Base-by-base conservation (phyloP, 2,888 invertebrate species). In the Sicus ferrugineus region DNA sequence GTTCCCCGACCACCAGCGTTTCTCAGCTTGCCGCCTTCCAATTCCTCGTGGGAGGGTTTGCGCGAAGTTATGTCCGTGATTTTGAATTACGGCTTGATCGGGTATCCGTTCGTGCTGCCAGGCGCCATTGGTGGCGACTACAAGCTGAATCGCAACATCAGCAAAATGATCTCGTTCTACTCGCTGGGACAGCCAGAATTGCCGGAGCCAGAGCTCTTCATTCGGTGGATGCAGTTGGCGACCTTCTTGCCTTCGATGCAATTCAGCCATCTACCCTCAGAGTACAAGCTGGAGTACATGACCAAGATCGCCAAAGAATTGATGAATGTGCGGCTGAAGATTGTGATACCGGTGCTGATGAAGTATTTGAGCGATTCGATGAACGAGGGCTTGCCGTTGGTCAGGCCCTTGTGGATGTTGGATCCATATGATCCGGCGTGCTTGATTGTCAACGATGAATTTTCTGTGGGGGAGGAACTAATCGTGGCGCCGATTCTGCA, bases 51-150 rank as follows among this genome's bases (percentile, higher is more conserved):
- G 98, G 90, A 91, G 64, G 95, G 94, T 0, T 86, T 96, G 21
- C 88, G 90, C 72, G 89, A 91, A 9, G 90, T 97, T 0, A 92
- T 98, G 76, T 95, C 97, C 0, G 93, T 95, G 0, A 92, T 95
- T 69, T 85, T 96, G 26, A 93, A 92, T 0, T 93, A 97, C 75
- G 96, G 97, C 0, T 89, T 97, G 26, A 90, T 95, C 63, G 98
- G 98, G 0, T 97, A 93, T 84, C 96, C 96, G 0, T 97, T 97
- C 78, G 89, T 97, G 54, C 91, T 97, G 87, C 95, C 97, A 0
- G 97, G 97, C 0, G 93, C 96, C 4, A 94, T 98, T 0, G 98
- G 98, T 0, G 98, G 96, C 0, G 95, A 96, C 77, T 92, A 92
- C 52, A 89, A 90, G 62, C 87, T 91, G 73, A 89, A 90, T 2